These are phyloP conservation scores for Albula goreensis DNA, from an alignment of 2,113 vertebrate genomes.

Conservation along the genomic window DNA sequence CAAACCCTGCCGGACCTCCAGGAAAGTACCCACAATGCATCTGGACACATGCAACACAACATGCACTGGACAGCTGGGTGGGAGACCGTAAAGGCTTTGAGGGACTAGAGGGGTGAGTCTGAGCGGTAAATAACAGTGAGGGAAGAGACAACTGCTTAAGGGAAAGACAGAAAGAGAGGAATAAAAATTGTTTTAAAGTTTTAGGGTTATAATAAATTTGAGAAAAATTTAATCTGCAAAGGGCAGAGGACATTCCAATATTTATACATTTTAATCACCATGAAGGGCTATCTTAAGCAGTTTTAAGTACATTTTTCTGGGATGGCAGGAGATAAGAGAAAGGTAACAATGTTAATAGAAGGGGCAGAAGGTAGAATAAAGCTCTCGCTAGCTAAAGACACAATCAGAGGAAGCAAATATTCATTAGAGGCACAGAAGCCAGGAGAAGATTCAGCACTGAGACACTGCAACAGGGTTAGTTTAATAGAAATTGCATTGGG, in stretches of 20 bases:
- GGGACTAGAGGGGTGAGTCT: conserved; percentile 42
- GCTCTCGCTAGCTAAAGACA: neutral
- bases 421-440: neutral
- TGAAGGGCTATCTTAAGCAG: conserved; percentile 63
- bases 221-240: neutral
- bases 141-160: conserved; percentile 65
- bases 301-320: conserved; percentile 48
- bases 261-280: neutral
- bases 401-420: neutral
- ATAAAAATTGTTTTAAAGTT: neutral
- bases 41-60: conserved; percentile 94
- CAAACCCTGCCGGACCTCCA: conserved; percentile 77
- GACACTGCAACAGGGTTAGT: neutral
- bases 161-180: conserved; percentile 8
- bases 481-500: neutral
- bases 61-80: conserved; percentile 86
- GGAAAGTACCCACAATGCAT: conserved; percentile 80
- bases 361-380: neutral
- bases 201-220: neutral
- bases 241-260: neutral
- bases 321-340: neutral
- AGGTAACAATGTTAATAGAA: neutral
- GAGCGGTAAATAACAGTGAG: conserved; percentile 41
- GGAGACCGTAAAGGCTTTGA: conserved; percentile 79
- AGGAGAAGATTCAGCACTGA: neutral